Evolutionary conservation across 2,888 invertebrate genomes (phyloP), one percentile per base, ranked within the genome.

Genomic region (Hyles lineata): DNA sequence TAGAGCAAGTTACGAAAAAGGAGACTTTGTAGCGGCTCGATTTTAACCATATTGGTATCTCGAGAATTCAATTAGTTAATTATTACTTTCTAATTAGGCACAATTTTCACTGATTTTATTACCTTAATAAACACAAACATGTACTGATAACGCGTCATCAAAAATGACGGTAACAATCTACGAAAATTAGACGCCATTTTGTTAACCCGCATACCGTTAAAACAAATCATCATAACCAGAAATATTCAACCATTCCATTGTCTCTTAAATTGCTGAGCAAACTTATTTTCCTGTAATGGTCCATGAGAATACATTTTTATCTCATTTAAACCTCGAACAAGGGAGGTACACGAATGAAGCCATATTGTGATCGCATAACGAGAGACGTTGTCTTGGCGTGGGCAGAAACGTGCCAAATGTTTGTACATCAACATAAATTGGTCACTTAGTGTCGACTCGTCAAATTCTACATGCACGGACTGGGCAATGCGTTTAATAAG

Each of bases 371-470:
- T 25, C 55, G 43, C 60, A 55, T 70, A 70, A 73, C 70, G 29
- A 63, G 55, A 15, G 32, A 58, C 55, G 19, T 73, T 70, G 72
- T 67, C 32, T 23, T 5, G 19, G 50, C 43, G 83, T 83, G 78
- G 84, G 83, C 76, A 81, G 63, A 71, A 76, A 79, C 78, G 76
- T 73, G 79, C 72, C 71, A 79, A 78, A 78, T 75, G 77, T 76
- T 76, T 76, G 76, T 74, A 78, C 55, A 61, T 70, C 69, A 52
- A 62, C 75, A 79, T 79, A 81, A 80, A 85, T 80, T 77, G 81
- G 73, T 73, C 77, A 75, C 84, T 83, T 82, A 85, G 79, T 76
- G 76, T 72, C 75, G 74, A 72, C 71, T 73, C 76, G 77, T 79
- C 77, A 77, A 82, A 82, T 76, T 73, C 73, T 74, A 81, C 75